A percentile compares a stretch with the other conserved stretches of the same genome.
phyloP scores from a whole-genome alignment of 2,797 vertebrate species.

The Malacoraja senta region DNA sequence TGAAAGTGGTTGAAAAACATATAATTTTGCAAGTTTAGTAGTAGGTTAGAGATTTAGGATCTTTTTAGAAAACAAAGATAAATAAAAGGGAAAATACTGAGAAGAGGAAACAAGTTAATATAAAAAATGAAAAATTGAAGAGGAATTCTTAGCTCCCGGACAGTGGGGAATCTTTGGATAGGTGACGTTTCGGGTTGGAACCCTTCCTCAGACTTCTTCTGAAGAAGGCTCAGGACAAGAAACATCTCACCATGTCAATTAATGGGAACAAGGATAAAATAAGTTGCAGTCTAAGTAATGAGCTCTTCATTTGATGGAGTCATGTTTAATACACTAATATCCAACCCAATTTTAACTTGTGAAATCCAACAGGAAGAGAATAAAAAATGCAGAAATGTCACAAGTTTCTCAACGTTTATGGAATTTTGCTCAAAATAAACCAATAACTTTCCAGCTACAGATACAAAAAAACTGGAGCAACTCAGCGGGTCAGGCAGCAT shows the following conservation, averaged over 20 bases:
- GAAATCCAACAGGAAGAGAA: neutral
- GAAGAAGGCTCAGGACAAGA: neutral
- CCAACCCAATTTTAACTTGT: neutral
- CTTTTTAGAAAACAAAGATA: too few species aligned
- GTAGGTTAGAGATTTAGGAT: too few species aligned
- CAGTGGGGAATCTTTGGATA: too few species aligned
- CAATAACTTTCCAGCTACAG: neutral
- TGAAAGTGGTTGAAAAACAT: neutral
- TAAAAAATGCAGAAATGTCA: neutral
- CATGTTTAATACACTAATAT: neutral
- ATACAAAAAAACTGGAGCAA: too few species aligned
- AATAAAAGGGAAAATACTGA: too few species aligned
- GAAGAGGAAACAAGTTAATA: too few species aligned
- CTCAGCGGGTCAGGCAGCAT: too few species aligned
- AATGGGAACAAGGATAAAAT: neutral
- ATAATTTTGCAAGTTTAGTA: too few species aligned
- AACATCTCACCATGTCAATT: neutral
- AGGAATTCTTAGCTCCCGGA: too few species aligned
- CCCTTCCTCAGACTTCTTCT: neutral
- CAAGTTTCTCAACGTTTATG: neutral
- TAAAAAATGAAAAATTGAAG: too few species aligned
- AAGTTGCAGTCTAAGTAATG: neutral
- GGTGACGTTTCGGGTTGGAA: too few species aligned
- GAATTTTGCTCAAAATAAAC: neutral
- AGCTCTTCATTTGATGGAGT: neutral